Base-by-base conservation (phyloP, 2,797 vertebrate genomes). In the Chelon labrosus region DNA sequence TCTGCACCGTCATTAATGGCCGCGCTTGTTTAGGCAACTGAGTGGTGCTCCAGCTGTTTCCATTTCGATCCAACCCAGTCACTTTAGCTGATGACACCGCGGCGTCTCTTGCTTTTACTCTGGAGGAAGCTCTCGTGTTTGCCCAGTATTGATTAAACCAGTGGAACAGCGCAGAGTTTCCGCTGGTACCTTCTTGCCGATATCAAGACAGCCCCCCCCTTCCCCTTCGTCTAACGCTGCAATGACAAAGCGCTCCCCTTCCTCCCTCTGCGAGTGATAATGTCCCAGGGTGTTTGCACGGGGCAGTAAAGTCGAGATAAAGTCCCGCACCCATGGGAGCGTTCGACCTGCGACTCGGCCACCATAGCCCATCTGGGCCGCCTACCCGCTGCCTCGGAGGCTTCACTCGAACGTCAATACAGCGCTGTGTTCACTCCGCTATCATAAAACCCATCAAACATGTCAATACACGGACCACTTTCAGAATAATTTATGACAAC, bases 271-370 rank as follows among this genome's bases (percentile, higher is more conserved):
- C 12, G 20, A 25, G 39, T 12, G 57, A 73, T 64, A 38, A 55
- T 65, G 27, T 35, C 10, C 59, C 35, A 39, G 58, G 22, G 65
- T 89, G 88, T 91, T 93, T 92, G 89, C 84, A 73, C 5, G 2
- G 52, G 54, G 85, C 85, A 75, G 82, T 92, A 88, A 91, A 89
- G 62, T 69, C 6, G 17, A 83, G 87, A 91, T 91, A 92, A 91
- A 76, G 78, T 31, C 57, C 53, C 0, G 9, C 0, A 47, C 70
- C 39, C 20, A 0, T 42, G 49, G 56, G 53, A 61, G 72, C 8
- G 66, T 63, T 84, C 52, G 51, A 66, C 52, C 55, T 68, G 55
- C 27, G 57, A 20, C 59, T 57, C 5, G 4, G 57, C 69, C 82
- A 85, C 83, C 85, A 85, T 59, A 83, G 47, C 55, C 80, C 84